Base-by-base conservation (phyloP, 2,797 vertebrate genomes). In the Anolis apletophallus region DNA sequence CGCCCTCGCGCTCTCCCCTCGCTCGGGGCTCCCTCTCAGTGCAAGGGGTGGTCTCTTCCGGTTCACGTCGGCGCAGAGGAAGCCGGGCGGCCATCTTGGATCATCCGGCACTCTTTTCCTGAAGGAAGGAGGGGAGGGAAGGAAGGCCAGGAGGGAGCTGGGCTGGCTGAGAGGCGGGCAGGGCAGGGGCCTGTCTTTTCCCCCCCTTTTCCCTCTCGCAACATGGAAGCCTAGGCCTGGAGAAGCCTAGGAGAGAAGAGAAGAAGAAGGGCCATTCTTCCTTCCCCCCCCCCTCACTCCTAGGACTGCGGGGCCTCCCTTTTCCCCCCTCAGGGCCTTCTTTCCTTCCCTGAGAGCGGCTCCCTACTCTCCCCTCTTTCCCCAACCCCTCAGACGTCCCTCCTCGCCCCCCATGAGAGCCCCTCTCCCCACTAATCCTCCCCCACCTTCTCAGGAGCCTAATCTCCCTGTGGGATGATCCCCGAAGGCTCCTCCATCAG, bases 31-130 rank as follows among this genome's bases (percentile, higher is more conserved):
- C n/a, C 76, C 54, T 93, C 84, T 83, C 55, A 55, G 91, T 81
- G 94, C 91, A 86, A 84, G 83, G 88, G 91, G 88, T 92, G 93
- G 95, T 97, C 96, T 95, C 96, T 97, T 97, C 97, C 97, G 91
- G 93, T 95, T 94, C 92, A 94, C 89, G 95, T 95, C 93, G 95
- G 95, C 93, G 96, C 95, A 86, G 95, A 96, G 96, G 95, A 96
- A 97, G 94, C 95, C 92, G 94, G 96, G 96, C 95, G 96, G 98
- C 98, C 98, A 99, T 99, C 98, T 99, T 99, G 98, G 97, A 97
- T 97, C 96, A 96, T 96, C 96, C 90, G 90, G 29, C 19, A 86
- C 71, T n/a, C 86, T 69, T 40, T 40, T 84, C 84, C 34, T 68
- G 86, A 83, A 34, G 79, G 72, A 16, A 81, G 46, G 73, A n/a